Base-by-base conservation (phyloP, 1,140 invertebrate genomes). In the Drosophila azteca region DNA sequence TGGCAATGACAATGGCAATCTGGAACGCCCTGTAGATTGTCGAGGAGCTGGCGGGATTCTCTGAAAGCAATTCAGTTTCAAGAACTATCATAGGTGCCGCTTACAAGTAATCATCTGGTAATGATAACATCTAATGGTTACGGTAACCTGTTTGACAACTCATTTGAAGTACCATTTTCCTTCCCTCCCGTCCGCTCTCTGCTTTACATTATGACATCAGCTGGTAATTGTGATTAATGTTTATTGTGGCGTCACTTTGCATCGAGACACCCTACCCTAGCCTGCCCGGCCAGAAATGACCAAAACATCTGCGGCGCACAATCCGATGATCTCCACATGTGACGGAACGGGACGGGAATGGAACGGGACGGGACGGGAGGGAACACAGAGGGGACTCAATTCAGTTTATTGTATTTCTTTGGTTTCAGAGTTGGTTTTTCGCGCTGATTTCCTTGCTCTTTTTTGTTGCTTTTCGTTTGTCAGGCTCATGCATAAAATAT, bases 401-500 rank as follows among this genome's bases (percentile, higher is more conserved):
- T 68, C 71, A 43, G 57, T 77, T 70, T 31, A 79, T 61, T 61
- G 43, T 85, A 63, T 72, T 26, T 66, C 45, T 46, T 57, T 22
- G 39, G 41, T 55, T 22, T 20, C 26, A 29, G 41, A 29, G 41
- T 17, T 62, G 48, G 31, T 62, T 70, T 63, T 62, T 72, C 62
- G 68, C 58, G 69, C 29, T 59, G 46, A 64, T 61, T 58, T 66
- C 31, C 15, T 68, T 49, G 43, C 31, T 41, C 49, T 44, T 44
- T 31, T 45, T 61, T 24, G 24, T 57, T 20, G 52, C 11, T 24
- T 50, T 44, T 51, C 62, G 73, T 74, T 77, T 67, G 71, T 66
- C 59, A 69, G 79, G 62, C 68, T 63, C 83, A 83, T 87, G 70
- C 83, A 87, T 87, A 87, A 87, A 87, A 87, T 88, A 87, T 87